A percentile compares a stretch with the other conserved stretches of the same genome.
phyloP scores from a whole-genome alignment of 2,113 vertebrate genomes.

The Arvicanthis niloticus region DNA sequence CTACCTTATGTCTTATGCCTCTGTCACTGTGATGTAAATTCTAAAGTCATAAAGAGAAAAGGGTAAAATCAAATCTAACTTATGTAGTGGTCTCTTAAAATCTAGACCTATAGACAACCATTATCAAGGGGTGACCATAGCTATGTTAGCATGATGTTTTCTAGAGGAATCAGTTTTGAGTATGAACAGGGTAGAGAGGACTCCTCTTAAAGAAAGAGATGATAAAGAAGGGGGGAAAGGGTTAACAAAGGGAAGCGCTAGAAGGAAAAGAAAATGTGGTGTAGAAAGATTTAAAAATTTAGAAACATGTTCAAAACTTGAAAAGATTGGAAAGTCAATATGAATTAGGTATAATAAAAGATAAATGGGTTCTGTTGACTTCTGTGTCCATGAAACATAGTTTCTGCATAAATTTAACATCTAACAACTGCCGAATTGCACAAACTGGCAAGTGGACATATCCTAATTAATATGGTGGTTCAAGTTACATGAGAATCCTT shows the following conservation, averaged over 20 bases:
- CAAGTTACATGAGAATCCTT: neutral
- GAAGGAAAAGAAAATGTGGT: neutral
- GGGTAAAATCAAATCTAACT: neutral
- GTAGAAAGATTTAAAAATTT: neutral
- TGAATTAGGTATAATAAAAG: neutral
- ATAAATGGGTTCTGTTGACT: neutral
- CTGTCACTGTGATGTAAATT: neutral
- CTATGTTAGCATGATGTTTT: neutral
- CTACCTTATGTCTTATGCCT: neutral
- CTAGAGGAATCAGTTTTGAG: neutral
- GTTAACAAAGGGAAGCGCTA: neutral
- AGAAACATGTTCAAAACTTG: neutral
- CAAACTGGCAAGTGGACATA: neutral
- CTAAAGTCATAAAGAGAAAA: neutral
- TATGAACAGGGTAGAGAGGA: neutral
- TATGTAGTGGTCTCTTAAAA: neutral
- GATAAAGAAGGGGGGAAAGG: neutral
- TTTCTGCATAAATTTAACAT: neutral
- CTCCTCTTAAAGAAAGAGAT: neutral
- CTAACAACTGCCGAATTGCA: neutral
- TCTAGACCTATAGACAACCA: neutral
- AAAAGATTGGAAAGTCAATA: neutral
- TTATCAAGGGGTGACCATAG: neutral
- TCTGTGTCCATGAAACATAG: neutral
- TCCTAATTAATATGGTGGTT: neutral